Evolutionary conservation across 2,888 invertebrate species (phyloP).

Genomic region (Lumbricus terrestris): DNA sequence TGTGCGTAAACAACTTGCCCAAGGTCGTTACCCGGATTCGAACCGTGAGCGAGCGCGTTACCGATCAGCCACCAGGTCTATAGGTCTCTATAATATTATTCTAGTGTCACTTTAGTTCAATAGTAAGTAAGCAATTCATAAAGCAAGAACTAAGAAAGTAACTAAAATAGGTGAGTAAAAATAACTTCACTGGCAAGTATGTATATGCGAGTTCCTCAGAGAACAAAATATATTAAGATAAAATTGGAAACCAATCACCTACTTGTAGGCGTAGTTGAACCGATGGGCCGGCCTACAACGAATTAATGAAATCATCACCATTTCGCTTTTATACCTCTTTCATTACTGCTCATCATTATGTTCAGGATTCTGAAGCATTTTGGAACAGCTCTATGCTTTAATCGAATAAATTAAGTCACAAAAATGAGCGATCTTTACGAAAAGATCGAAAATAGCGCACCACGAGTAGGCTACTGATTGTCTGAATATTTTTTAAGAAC

Average conservation of each 20-base stretch:
- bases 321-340: background rate
- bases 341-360: background rate
- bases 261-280: background rate
- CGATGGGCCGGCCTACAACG: background rate
- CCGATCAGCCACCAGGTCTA: no score
- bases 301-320: background rate
- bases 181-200: no score
- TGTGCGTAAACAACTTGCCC: no score
- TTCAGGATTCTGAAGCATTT: background rate
- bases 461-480: background rate
- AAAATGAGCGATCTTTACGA: background rate
- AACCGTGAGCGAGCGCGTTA: no score
- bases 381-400: background rate
- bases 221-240: no score
- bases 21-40: no score
- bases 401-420: background rate
- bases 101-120: no score
- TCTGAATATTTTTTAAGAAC: background rate
- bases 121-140: no score
- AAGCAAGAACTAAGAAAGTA: no score
- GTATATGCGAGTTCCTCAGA: no score
- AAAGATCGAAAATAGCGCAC: background rate
- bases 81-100: no score
- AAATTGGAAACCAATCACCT: background rate
- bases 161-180: no score